Evolutionary conservation across 2,797 vertebrate species (phyloP).

Genomic region (Karalla daura): DNA sequence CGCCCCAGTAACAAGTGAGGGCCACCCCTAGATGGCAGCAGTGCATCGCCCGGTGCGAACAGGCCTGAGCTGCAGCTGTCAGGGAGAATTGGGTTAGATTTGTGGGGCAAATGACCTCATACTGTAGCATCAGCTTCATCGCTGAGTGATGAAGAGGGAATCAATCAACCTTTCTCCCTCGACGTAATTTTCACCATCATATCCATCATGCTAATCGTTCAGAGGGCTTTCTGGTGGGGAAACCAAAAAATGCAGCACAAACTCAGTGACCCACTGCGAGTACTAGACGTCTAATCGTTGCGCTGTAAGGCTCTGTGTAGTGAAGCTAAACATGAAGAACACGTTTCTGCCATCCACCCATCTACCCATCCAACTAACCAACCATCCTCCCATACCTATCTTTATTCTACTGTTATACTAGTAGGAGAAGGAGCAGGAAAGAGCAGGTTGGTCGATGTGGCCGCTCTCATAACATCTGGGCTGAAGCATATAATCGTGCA

Average conservation of each 20-base stretch:
- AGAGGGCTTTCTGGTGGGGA: too few relatives aligned
- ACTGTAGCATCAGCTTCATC: slow-evolving; percentile 68
- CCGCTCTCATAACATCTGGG: slow-evolving; percentile 39
- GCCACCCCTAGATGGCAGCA: slow-evolving; percentile 61
- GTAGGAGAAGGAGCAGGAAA: neutral
- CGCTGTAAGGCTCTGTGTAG: neutral
- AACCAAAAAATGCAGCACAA: slow-evolving; percentile 20
- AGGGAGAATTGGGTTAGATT: slow-evolving; percentile 69
- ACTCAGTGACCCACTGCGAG: slow-evolving; percentile 1
- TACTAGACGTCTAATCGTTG: neutral
- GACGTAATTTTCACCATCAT: neutral
- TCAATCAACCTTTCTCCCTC: slow-evolving; percentile 17
- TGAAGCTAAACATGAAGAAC: neutral
- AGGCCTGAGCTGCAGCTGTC: slow-evolving; percentile 28
- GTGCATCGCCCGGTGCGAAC: neutral
- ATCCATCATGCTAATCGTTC: too few relatives aligned
- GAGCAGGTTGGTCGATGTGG: neutral
- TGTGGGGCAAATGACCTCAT: slow-evolving; percentile 80
- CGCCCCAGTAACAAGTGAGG: neutral
- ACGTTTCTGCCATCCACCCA: too few relatives aligned
- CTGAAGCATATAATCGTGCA: neutral
- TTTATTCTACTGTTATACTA: too few relatives aligned
- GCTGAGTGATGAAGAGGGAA: slow-evolving; percentile 49
- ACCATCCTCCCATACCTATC: too few relatives aligned
- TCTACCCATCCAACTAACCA: too few relatives aligned